phyloP scores from a whole-genome alignment of 2,113 vertebrate species.

The Aegotheles bennettii region DNA sequence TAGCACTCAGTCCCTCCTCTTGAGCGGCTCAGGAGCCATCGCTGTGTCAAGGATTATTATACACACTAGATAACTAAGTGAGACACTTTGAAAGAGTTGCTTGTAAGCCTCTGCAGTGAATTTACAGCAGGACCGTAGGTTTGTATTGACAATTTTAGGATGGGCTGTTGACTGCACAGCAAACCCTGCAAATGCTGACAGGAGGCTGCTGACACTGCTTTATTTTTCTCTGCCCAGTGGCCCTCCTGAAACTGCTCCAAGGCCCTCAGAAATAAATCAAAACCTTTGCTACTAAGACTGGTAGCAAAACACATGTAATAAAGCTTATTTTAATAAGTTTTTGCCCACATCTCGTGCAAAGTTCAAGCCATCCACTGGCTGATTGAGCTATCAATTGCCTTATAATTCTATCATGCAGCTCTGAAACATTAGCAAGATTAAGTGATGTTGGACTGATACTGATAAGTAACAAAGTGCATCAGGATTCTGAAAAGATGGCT shows the following conservation, averaged over 20 bases:
- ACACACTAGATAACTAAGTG: constrained; percentile 62
- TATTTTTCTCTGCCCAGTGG: not conserved
- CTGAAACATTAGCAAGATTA: constrained; percentile 33
- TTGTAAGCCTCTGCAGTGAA: not conserved
- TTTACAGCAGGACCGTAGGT: not conserved
- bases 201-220: not conserved
- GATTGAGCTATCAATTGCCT: not conserved
- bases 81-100: not conserved
- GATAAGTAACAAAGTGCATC: constrained; percentile 50
- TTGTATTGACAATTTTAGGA: not conserved
- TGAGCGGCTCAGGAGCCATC: constrained; percentile 63
- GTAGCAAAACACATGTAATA: not conserved
- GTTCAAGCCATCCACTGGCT: not conserved
- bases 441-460: constrained; percentile 8
- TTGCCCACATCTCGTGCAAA: not conserved
- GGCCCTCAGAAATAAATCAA: not conserved
- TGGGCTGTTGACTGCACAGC: not conserved
- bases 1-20: constrained; percentile 63
- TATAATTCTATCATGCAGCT: not conserved
- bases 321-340: not conserved
- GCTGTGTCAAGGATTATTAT: constrained; percentile 73
- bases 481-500: constrained; percentile 51
- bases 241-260: not conserved
- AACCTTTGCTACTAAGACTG: not conserved
- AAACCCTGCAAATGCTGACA: not conserved